Percentiles rank a stretch among this genome's conserved stretches.
These are phyloP conservation scores for Nebria brevicollis DNA, from an alignment of 2,888 invertebrate genomes.

Conservation along the genomic window DNA sequence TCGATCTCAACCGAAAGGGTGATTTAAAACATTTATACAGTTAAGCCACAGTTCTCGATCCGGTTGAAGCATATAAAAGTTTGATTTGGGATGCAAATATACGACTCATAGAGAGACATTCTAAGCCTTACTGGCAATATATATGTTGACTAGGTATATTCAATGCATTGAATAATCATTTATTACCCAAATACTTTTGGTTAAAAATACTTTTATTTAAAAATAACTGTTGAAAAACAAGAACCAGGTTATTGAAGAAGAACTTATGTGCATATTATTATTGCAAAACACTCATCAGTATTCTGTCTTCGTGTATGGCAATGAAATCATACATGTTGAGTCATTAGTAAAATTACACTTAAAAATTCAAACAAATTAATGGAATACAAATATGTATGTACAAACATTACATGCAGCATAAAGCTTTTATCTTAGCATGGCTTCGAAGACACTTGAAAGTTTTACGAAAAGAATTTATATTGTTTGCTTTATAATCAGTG, in stretches of 20 bases:
- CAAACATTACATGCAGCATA: constrained; percentile 14
- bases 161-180: no score
- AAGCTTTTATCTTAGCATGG: constrained; percentile 39
- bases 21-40: constrained; percentile 36
- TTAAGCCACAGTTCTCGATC: constrained; percentile 22
- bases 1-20: constrained; percentile 18
- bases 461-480: constrained; percentile 31
- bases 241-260: no score
- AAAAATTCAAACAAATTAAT: constrained; percentile 42
- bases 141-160: no score
- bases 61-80: constrained; percentile 25
- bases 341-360: constrained; percentile 27
- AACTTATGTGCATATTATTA: not conserved
- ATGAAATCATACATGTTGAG: constrained; percentile 16
- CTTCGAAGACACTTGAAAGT: constrained; percentile 38
- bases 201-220: no score
- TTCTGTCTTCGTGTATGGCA: not conserved
- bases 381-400: constrained; percentile 40
- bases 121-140: no score
- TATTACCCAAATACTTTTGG: no score
- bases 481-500: constrained; percentile 41
- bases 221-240: no score
- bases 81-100: constrained; percentile 39
- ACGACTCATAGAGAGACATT: no score
- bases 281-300: not conserved